phyloP scores from a whole-genome alignment of 2,797 vertebrate species.

The Clarias laeviceps region DNA sequence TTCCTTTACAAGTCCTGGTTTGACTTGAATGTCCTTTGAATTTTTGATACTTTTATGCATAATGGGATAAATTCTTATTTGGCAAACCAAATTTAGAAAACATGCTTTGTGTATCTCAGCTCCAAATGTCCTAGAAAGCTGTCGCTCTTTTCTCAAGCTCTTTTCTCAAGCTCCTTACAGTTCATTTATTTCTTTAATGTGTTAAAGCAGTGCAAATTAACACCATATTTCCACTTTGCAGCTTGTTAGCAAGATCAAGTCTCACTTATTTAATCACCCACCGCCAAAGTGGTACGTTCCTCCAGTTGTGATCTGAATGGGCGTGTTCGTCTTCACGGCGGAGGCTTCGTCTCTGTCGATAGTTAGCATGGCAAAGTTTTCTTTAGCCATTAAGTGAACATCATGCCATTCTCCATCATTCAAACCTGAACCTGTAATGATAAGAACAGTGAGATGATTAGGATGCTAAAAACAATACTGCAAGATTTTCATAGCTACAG shows the following conservation, averaged over 20 bases:
- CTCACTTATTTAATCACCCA: constrained; percentile 61
- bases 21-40: too few species aligned
- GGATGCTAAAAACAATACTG: not conserved
- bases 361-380: constrained; percentile 89
- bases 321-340: constrained; percentile 85
- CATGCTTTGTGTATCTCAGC: constrained; percentile 14
- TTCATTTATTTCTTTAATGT: not conserved
- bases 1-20: too few species aligned
- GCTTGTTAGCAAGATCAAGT: not conserved
- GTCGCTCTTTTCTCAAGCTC: constrained; percentile 22
- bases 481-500: not conserved
- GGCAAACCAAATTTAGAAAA: not conserved
- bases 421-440: constrained; percentile 80
- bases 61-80: too few species aligned
- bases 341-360: constrained; percentile 90
- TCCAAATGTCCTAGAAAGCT: not conserved
- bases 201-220: constrained; percentile 5
- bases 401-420: constrained; percentile 97
- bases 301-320: constrained; percentile 87
- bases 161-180: not conserved
- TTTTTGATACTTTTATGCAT: too few species aligned
- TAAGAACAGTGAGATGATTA: not conserved
- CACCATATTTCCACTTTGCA: constrained; percentile 5
- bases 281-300: constrained; percentile 95
- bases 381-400: constrained; percentile 88